Evolutionary conservation across 2,797 vertebrate genomes (phyloP).

Genomic region (Sebastes vulpes): DNA sequence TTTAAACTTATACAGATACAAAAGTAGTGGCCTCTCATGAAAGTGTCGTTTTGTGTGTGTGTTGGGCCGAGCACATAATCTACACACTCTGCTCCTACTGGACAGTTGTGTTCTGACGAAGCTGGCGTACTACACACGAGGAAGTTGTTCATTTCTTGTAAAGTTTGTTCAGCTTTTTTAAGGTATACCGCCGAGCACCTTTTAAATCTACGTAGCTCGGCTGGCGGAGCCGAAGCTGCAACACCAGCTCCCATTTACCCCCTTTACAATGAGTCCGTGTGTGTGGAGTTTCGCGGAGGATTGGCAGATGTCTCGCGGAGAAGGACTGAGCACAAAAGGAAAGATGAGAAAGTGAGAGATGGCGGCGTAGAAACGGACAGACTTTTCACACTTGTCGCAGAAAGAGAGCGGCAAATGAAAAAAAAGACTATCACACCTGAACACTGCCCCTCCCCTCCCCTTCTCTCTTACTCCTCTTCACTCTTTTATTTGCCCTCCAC

Average conservation of each 20-base stretch:
- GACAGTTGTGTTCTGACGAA: not conserved
- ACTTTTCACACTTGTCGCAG: constrained; percentile 26
- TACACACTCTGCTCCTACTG: not conserved
- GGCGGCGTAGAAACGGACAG: not conserved
- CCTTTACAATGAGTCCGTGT: not conserved
- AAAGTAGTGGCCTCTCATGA: not conserved
- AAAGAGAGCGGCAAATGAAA: constrained; percentile 10
- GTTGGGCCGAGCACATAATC: not conserved
- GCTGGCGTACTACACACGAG: not conserved
- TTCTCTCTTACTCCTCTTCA: not conserved
- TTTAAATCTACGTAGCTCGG: not conserved
- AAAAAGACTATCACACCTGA: constrained; percentile 35
- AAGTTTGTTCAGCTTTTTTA: not conserved
- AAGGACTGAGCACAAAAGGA: not conserved
- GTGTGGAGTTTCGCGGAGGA: constrained; percentile 3
- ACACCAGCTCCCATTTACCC: not conserved
- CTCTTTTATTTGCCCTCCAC: constrained; percentile 11
- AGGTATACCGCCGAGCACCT: not conserved
- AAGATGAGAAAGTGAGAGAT: constrained; percentile 13
- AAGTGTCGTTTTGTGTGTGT: not conserved
- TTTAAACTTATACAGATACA: not conserved
- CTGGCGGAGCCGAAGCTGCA: not conserved
- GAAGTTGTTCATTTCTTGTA: not conserved
- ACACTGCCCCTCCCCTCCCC: not conserved
- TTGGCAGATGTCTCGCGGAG: constrained; percentile 23